Base-by-base conservation (phyloP, 2,113 vertebrate species). In the Odocoileus virginianus region DNA sequence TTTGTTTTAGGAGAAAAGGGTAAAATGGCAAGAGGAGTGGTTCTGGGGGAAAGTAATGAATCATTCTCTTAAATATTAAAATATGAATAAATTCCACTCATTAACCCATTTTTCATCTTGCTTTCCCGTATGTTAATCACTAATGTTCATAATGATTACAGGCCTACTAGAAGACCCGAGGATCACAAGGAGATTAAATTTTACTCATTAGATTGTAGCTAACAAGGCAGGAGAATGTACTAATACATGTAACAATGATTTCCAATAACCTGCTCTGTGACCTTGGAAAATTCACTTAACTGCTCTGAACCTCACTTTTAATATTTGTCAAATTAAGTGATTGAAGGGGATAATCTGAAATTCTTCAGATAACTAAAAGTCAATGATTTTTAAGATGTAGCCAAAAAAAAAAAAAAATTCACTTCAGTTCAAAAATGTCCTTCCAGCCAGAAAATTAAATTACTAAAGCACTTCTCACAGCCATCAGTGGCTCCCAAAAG, bases 221-320 rank as follows among this genome's bases (percentile, higher is more conserved):
- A 94, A 96, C 79, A 97, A 97, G 81, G 33, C 84, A 91, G 43
- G 10, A 91, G 61, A 95, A 90, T 96, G 30, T 76, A 25, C 50
- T 97, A 47, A 85, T 85, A 23, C 17, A 84, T 47, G 12, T 88
- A 67, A 78, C 85, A 79, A 30, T 91, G 90, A 61, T 97, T 96
- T 92, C 50, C 67, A 88, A 86, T 94, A 94, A 92, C 60, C 89
- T 95, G 93, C 94, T 96, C 86, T 97, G 94, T 95, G 93, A 97
- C 93, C 95, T 97, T 95, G 86, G 94, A 97, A 96, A 97, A 94
- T 95, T 93, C 67, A 96, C 94, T 92, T 95, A 95, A 71, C 88
- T 92, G 17, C 16, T 93, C 97, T 96, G 96, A 96, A 93, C n/a
- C 89, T 95, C 83, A 88, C 36, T 87, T 94, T 92, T 95, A 92